Percentiles rank a stretch among this genome's conserved stretches.
phyloP scores from a whole-genome alignment of 1,140 invertebrate genomes.

The Babylonia areolata region DNA sequence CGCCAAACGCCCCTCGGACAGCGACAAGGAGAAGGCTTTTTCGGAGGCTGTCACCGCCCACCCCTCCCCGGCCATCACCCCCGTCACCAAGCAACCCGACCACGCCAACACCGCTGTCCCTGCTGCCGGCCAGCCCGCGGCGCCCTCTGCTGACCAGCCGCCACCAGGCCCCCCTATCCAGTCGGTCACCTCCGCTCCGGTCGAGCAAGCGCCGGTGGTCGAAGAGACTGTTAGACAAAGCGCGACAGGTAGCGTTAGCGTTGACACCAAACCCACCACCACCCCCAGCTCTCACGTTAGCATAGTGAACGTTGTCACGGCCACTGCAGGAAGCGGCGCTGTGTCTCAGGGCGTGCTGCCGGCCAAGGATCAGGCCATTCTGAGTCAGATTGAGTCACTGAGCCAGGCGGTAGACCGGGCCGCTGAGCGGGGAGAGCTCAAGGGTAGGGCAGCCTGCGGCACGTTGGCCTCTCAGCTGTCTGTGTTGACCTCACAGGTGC shows the following conservation, averaged over 20 bases:
- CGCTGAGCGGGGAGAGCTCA: background rate
- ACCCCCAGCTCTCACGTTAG: background rate
- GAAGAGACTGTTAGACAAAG: background rate
- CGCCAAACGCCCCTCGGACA: background rate
- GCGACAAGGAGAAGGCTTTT: conserved; percentile 7
- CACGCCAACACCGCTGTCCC: background rate
- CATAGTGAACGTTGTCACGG: background rate
- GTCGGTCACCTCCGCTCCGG: background rate
- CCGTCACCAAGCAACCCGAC: conserved; percentile 21
- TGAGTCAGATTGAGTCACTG: conserved; percentile 4
- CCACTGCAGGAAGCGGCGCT: background rate
- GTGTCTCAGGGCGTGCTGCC: background rate
- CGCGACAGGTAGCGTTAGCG: background rate
- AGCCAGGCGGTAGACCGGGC: background rate
- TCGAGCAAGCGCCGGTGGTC: background rate
- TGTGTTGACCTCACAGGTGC: conserved; percentile 26
- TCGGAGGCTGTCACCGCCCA: conserved; percentile 18
- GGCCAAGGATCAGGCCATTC: background rate
- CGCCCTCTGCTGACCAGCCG: background rate
- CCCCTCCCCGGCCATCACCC: conserved; percentile 9
- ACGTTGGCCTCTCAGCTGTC: conserved; percentile 9
- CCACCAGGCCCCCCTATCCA: background rate
- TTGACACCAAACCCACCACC: background rate
- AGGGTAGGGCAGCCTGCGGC: conserved; percentile 1
- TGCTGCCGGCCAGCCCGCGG: too few species aligned